phyloP scores from a whole-genome alignment of 2,888 invertebrate genomes.

The Lithodes maja region DNA sequence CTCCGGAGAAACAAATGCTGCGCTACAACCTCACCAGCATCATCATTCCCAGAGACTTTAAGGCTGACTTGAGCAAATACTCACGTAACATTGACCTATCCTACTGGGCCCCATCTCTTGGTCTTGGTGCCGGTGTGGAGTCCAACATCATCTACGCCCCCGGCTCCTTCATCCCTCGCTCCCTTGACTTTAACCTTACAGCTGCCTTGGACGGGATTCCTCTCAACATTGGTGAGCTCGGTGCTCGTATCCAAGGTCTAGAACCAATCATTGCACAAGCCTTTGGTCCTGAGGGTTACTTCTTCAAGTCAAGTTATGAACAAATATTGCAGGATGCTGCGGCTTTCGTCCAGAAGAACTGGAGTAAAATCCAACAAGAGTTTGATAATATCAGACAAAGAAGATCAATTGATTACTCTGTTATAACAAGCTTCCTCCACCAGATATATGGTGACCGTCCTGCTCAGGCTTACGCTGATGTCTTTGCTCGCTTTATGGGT shows the following conservation, averaged over 20 bases:
- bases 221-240: constrained; percentile 60
- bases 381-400: constrained; percentile 11
- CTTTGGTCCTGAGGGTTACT: constrained; percentile 51
- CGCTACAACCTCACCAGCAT: too few species aligned
- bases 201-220: constrained; percentile 40
- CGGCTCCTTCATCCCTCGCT: constrained; percentile 51
- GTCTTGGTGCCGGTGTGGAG: too few species aligned
- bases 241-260: constrained; percentile 54
- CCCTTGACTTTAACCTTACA: constrained; percentile 44
- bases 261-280: constrained; percentile 44
- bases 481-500: constrained; percentile 57
- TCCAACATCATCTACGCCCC: constrained; percentile 58
- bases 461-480: constrained; percentile 33
- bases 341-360: constrained; percentile 24
- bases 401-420: constrained; percentile 6
- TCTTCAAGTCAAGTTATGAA: constrained; percentile 19
- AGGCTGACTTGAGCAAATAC: too few species aligned
- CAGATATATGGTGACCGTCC: constrained; percentile 27
- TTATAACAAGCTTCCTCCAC: constrained; percentile 14
- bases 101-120: too few species aligned
- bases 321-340: constrained; percentile 37
- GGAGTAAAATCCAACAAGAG: constrained; percentile 16
- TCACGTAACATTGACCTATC: too few species aligned
- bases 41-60: too few species aligned
- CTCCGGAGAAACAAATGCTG: too few species aligned